A percentile compares a stretch with the other conserved stretches of the same genome.
Conservation (phyloP, 2,113 vertebrate genomes). For the Hepsetus odoe region DNA sequence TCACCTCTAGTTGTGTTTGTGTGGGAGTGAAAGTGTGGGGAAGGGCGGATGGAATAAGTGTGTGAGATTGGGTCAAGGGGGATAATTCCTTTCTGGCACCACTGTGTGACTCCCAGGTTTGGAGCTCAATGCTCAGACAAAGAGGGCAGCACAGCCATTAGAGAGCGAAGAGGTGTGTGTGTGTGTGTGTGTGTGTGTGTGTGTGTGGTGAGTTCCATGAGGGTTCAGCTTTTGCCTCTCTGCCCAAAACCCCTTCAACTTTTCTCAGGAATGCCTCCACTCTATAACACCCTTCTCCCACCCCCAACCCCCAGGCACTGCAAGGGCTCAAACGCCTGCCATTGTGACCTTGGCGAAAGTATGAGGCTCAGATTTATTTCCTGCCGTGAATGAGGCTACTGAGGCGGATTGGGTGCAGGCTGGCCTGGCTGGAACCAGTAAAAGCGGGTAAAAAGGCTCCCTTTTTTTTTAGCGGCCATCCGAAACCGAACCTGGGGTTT, state of each 20-base stretch:
- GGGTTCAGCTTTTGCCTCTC: neutral
- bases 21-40: neutral
- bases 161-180: neutral
- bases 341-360: neutral
- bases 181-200: too few species aligned
- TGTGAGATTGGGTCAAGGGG: slow-evolving; percentile 4
- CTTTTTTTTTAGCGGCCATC: neutral
- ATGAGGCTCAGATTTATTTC: neutral
- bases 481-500: slow-evolving; percentile 9
- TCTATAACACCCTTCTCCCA: slow-evolving; percentile 10
- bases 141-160: slow-evolving; percentile 62
- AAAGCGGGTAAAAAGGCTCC: neutral
- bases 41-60: slow-evolving; percentile 12
- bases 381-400: slow-evolving; percentile 21
- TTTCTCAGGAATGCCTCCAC: slow-evolving; percentile 25
- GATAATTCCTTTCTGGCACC: slow-evolving; percentile 14
- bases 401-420: slow-evolving; percentile 32
- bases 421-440: slow-evolving; percentile 11
- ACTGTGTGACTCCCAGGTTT: slow-evolving; percentile 55
- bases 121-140: slow-evolving; percentile 69
- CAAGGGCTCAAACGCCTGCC: slow-evolving; percentile 2
- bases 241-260: slow-evolving; percentile 1
- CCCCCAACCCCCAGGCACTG: neutral
- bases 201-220: too few species aligned
- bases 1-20: neutral